Evolutionary conservation across 2,113 vertebrate genomes (phyloP).

Genomic region (Lepus americanus): DNA sequence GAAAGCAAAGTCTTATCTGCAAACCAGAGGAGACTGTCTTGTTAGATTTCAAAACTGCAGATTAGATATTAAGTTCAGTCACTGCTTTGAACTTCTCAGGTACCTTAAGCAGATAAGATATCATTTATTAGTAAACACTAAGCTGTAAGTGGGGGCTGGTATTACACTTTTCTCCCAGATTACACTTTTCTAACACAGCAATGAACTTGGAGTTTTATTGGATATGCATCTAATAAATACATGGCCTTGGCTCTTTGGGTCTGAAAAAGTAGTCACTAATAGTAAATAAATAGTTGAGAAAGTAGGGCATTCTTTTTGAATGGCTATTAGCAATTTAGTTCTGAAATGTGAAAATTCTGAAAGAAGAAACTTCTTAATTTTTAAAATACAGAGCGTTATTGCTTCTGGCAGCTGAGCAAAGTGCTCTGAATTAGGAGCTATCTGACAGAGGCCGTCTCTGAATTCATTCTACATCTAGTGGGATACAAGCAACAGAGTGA

Average conservation of each 20-base stretch:
- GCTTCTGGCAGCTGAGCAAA: background rate
- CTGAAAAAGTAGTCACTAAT: background rate
- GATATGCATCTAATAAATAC: background rate
- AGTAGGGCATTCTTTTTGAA: background rate
- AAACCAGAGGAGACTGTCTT: background rate
- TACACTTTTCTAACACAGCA: background rate
- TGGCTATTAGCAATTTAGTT: background rate
- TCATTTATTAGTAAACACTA: background rate
- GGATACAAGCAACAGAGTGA: background rate
- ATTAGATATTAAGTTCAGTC: background rate
- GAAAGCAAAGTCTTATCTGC: constrained; percentile 34
- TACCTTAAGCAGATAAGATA: constrained; percentile 31
- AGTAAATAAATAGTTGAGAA: background rate
- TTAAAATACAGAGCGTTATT: background rate
- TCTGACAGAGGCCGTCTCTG: background rate
- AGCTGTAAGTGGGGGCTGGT: background rate
- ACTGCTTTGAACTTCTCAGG: constrained; percentile 24
- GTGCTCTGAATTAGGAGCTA: background rate
- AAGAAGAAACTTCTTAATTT: constrained; percentile 30
- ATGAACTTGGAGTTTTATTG: background rate
- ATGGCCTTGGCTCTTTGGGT: background rate
- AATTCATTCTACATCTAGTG: background rate
- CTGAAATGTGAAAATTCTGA: background rate
- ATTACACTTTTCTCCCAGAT: background rate
- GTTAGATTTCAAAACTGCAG: background rate